Conservation (phyloP, 2,888 invertebrate genomes). For the Nowickia ferox region DNA sequence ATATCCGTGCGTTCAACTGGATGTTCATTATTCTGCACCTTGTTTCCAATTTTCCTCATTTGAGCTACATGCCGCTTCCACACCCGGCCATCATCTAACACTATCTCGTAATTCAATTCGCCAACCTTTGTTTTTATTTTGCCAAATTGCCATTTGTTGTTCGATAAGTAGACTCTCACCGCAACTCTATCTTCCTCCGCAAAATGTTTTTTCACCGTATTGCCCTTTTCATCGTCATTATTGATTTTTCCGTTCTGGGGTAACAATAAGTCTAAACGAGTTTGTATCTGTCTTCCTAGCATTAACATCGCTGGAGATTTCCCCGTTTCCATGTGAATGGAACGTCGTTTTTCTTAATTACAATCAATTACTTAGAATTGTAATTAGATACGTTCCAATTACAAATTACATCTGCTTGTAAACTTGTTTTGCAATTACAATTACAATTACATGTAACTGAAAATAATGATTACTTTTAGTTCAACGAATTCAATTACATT, state of each 20-base stretch:
- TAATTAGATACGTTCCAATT: too few relatives aligned
- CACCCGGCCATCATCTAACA: constrained; percentile 57
- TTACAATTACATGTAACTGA: too few relatives aligned
- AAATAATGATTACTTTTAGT: too few relatives aligned
- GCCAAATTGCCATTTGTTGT: constrained; percentile 66
- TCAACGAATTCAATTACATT: too few relatives aligned
- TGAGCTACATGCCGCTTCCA: constrained; percentile 64
- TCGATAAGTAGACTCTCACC: constrained; percentile 25
- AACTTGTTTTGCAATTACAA: too few relatives aligned
- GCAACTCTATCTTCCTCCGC: constrained; percentile 5
- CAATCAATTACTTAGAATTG: too few relatives aligned
- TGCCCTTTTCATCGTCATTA: neutral
- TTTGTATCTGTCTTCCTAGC: constrained; percentile 32
- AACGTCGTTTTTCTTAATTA: neutral
- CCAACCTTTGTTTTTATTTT: constrained; percentile 42
- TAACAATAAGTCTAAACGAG: constrained; percentile 7
- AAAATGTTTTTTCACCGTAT: neutral
- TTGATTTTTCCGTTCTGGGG: neutral
- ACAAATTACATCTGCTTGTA: too few relatives aligned
- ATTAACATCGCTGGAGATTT: constrained; percentile 45
- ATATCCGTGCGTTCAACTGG: neutral
- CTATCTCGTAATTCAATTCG: constrained; percentile 54
- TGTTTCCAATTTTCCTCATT: constrained; percentile 38
- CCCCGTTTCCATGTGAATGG: constrained; percentile 35
- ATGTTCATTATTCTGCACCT: neutral